These are phyloP conservation scores for Rosalia funebris DNA, from an alignment of 2,888 invertebrate species.

Conservation along the genomic window DNA sequence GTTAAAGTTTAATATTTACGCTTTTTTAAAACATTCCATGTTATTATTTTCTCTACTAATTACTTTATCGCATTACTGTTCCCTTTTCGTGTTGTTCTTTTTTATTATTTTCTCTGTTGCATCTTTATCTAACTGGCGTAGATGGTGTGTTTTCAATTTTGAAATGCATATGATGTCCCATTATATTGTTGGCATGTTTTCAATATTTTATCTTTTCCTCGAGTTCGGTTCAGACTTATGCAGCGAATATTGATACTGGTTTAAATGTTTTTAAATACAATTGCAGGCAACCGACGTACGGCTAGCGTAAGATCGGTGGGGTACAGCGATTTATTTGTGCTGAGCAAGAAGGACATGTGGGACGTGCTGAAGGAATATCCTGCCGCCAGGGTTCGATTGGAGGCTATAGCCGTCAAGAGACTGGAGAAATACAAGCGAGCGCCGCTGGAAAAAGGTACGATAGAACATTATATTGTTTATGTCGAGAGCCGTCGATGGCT, in stretches of 20 bases:
- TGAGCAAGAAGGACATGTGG: constrained; percentile 99
- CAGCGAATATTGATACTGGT: constrained; percentile 8
- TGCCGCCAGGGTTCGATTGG: constrained; percentile 91
- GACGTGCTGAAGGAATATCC: constrained; percentile 97
- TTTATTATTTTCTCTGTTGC: too few species aligned
- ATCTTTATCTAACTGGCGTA: too few species aligned
- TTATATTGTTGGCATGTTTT: constrained; percentile 32
- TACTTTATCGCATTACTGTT: too few species aligned
- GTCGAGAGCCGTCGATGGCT: too few species aligned
- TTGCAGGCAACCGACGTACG: constrained; percentile 93
- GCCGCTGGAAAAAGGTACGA: constrained; percentile 88
- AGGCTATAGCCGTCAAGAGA: constrained; percentile 96
- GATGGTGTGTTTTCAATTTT: constrained; percentile 18
- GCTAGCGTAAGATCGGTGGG: constrained; percentile 98
- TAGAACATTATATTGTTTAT: too few species aligned
- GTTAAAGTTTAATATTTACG: too few species aligned
- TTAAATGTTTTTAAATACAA: constrained; percentile 19
- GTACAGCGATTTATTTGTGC: constrained; percentile 97
- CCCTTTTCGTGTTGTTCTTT: too few species aligned
- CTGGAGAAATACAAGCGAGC: constrained; percentile 97
- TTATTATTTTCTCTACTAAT: too few species aligned
- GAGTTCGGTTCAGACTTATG: not conserved
- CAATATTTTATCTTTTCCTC: constrained; percentile 27
- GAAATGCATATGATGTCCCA: constrained; percentile 17
- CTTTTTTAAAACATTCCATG: too few species aligned